These are phyloP conservation scores for Hoplostethus mediterraneus DNA, from an alignment of 2,797 vertebrate species.

Conservation along the genomic window DNA sequence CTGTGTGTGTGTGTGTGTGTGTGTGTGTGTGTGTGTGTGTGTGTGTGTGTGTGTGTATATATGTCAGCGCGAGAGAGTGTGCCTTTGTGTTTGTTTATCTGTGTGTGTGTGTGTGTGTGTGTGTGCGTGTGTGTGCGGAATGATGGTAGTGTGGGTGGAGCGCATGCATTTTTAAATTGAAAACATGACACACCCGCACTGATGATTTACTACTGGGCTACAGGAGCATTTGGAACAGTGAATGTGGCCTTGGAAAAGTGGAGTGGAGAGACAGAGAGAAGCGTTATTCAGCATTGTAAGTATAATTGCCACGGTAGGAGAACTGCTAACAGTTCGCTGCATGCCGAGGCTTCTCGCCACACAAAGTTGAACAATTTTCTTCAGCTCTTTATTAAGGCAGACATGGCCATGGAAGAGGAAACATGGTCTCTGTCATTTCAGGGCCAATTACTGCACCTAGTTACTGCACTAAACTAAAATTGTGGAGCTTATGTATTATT, in stretches of 20 bases:
- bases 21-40: constrained; percentile 4
- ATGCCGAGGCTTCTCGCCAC: constrained; percentile 52
- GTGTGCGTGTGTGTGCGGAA: constrained; percentile 30
- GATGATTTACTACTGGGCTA: constrained; percentile 70
- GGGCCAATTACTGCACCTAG: not conserved
- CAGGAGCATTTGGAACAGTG: constrained; percentile 54
- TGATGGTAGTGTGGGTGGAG: constrained; percentile 67
- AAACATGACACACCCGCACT: constrained; percentile 76
- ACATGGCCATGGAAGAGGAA: constrained; percentile 40
- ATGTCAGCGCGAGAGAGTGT: constrained; percentile 30
- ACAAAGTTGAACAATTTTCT: constrained; percentile 39
- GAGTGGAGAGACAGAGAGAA: constrained; percentile 50
- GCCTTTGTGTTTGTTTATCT: constrained; percentile 13
- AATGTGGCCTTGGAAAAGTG: constrained; percentile 61
- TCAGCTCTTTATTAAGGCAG: constrained; percentile 38
- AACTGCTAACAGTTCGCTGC: constrained; percentile 25
- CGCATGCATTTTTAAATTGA: constrained; percentile 83
- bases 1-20: constrained; percentile 18
- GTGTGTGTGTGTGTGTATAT: constrained; percentile 9
- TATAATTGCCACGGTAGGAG: constrained; percentile 43
- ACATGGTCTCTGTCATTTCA: constrained; percentile 6
- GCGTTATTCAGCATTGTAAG: constrained; percentile 49
- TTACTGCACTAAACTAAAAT: not conserved
- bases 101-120: constrained; percentile 34
- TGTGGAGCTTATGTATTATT: not conserved